These are phyloP conservation scores for Pandion haliaetus DNA, from an alignment of 2,113 vertebrate genomes.

Conservation along the genomic window DNA sequence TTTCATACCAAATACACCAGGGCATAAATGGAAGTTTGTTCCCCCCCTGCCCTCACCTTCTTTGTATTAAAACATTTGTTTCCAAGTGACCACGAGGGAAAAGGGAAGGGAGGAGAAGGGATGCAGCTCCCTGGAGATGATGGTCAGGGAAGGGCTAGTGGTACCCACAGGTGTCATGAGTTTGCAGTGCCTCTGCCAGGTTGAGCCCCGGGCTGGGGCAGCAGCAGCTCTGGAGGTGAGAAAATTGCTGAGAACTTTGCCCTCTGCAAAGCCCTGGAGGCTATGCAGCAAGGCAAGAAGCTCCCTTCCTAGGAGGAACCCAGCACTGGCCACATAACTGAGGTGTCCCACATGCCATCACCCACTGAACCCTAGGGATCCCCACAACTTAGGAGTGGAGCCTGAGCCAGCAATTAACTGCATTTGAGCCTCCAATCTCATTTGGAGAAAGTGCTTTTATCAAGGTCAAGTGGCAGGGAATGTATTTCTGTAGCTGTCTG, in stretches of 20 bases:
- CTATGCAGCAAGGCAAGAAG: not conserved
- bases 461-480: not conserved
- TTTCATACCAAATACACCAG: not conserved
- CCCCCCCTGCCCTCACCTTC: accelerated
- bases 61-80: not conserved
- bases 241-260: not conserved
- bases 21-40: not conserved
- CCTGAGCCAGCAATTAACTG: not conserved
- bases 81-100: accelerated
- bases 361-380: not conserved
- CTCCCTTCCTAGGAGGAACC: not conserved
- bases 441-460: not conserved
- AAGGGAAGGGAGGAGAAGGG: not conserved
- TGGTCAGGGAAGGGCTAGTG: not conserved
- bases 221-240: not conserved
- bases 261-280: not conserved
- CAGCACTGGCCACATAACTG: accelerated
- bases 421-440: not conserved
- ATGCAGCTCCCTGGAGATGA: not conserved
- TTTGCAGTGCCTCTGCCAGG: not conserved
- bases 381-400: not conserved
- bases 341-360: accelerated
- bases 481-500: not conserved
- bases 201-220: not conserved
- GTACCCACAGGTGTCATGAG: not conserved